Evolutionary conservation across 2,888 invertebrate species (phyloP), one percentile per base, ranked within the genome.

Genomic region (Ochropleura plecta): DNA sequence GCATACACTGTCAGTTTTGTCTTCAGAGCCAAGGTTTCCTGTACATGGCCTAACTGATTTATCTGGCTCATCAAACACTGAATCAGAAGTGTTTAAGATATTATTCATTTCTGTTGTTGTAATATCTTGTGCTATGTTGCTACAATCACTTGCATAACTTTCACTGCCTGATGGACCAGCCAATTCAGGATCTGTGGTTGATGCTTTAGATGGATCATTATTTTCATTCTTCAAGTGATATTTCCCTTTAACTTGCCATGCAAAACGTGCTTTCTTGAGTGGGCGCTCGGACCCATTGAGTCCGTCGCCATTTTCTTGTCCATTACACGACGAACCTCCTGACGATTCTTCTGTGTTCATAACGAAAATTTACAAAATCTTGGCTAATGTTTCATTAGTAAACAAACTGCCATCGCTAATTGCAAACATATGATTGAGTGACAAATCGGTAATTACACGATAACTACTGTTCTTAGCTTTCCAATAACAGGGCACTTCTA

Each of bases 221-320:
- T 87, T 82, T 78, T 95, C 94, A 82, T 96, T 96, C 93, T 96
- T 97, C 83, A 97, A 92, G 90, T 97, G 97, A 90, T 97, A 96
- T 95, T 97, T 96, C 60, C 97, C 97, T 93, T 97, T 97, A 78
- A 97, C 97, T 96, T 97, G 97, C 97, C 97, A 97, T 73, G 97
- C 96, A 93, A 97, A 97, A 88, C 97, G 95, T 76, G 97, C 97
- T 93, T 97, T 97, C 92, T 97, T 97, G 86, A 97, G 95, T 89
- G 97, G 97, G 93, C 97, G 97, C 88, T 97, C 97, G 75, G 95
- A 93, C 84, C 96, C 96, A 90, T 92, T 90, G 73, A 92, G 90
- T 83, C 91, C 95, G 95, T 95, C 95, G 96, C 96, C 95, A 95
- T 96, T 95, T 93, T 96, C 96, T 93, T 94, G 95, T 91, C 94